Conservation (phyloP, 2,113 vertebrate species). For the Pelodiscus sinensis region DNA sequence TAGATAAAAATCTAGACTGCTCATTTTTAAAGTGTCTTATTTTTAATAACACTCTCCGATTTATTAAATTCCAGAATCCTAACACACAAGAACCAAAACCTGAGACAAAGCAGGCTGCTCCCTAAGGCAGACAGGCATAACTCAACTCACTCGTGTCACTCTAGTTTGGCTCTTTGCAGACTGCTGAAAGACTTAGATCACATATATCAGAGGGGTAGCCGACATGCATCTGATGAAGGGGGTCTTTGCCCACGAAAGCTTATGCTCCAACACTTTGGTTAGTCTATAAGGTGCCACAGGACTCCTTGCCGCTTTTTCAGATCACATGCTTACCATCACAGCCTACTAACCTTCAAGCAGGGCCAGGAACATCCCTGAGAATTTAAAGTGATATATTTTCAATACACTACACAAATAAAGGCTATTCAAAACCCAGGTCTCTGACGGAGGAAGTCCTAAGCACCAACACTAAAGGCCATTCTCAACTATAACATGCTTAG, state of each 20-base stretch:
- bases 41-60: not conserved
- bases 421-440: not conserved
- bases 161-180: not conserved
- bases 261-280: too few species aligned
- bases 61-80: not conserved
- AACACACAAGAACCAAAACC: not conserved
- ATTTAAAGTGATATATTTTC: not conserved
- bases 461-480: not conserved
- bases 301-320: too few species aligned
- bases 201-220: too few species aligned
- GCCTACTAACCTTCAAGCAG: not conserved
- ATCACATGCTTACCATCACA: not conserved
- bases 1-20: not conserved
- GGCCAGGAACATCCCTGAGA: not conserved
- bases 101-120: not conserved
- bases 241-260: too few species aligned
- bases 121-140: not conserved
- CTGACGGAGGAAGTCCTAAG: rapidly evolving
- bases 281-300: too few species aligned
- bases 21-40: not conserved
- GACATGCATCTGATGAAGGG: too few species aligned
- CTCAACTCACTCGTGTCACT: not conserved
- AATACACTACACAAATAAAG: not conserved
- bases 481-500: not conserved
- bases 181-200: not conserved